Evolutionary conservation across 2,797 vertebrate species (phyloP), one percentile per base, ranked within the genome.

Genomic region (Distichodus sexfasciatus): DNA sequence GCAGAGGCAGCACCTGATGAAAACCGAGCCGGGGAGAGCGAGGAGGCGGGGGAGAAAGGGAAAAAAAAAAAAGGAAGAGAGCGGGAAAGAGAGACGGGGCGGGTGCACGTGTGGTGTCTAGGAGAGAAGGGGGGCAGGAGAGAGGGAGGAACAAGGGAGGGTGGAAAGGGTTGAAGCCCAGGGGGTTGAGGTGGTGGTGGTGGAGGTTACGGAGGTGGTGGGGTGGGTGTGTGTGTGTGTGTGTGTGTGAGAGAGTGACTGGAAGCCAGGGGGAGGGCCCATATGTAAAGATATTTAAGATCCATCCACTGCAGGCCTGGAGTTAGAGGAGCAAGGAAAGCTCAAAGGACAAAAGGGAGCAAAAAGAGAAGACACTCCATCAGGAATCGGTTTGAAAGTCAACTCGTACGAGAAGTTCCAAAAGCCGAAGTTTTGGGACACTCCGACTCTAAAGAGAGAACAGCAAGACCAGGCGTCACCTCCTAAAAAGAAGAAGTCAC

Each of bases 221-320:
- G 58, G 64, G 76, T 79, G 72, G n/a, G n/a, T n/a, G n/a, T n/a
- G n/a, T n/a, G n/a, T n/a, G n/a, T n/a, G n/a, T n/a, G n/a, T n/a
- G n/a, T n/a, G n/a, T n/a, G n/a, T n/a, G n/a, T n/a, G n/a, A n/a
- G n/a, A 69, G 51, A 48, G 75, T 76, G 79, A 83, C 68, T 82
- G 71, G 78, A 82, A 76, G 75, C 71, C 43, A 91, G 67, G 90
- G 91, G 90, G 90, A 92, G 93, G 92, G 90, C 87, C 86, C 89
- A 90, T 50, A 84, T 82, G 86, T 83, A 88, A 87, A 82, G 80
- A 88, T 95, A 99, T 95, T 96, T 97, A 98, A 97, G 93, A 92
- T 94, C 93, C 88, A 84, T 81, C 51, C 82, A 76, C 78, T 85
- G 83, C 51, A 82, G 82, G 76, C 68, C 87, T 84, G 73, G 68